A percentile compares a stretch with the other conserved stretches of the same genome.
Conservation (phyloP, 2,888 invertebrate species). For the Amblyjoppa proteus region DNA sequence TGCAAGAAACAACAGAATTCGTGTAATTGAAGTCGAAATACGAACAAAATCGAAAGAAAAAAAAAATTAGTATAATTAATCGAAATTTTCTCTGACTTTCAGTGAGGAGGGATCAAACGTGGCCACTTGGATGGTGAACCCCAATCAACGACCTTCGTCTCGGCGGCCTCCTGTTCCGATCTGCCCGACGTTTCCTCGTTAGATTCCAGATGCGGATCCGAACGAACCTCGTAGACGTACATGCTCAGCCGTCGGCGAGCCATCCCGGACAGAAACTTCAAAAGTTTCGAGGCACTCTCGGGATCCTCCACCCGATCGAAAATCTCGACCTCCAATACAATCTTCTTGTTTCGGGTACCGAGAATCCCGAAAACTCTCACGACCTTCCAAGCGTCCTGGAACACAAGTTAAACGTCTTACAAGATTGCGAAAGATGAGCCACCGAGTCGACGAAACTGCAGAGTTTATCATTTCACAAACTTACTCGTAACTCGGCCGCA, state of each 20-base stretch:
- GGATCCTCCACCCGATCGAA: constrained; percentile 11
- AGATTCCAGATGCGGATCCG: neutral
- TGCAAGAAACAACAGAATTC: too few species aligned
- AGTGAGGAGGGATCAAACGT: too few species aligned
- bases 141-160: neutral
- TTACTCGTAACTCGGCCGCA: constrained; percentile 44
- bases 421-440: neutral
- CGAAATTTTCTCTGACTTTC: too few species aligned
- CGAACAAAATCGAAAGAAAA: too few species aligned
- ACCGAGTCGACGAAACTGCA: too few species aligned
- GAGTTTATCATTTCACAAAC: constrained; percentile 38
- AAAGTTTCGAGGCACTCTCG: neutral
- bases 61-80: too few species aligned
- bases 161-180: neutral
- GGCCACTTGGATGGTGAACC: neutral
- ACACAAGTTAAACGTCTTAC: constrained; percentile 23
- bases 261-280: neutral
- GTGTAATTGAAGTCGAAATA: too few species aligned
- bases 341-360: constrained; percentile 22
- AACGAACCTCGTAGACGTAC: neutral
- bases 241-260: neutral
- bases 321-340: neutral
- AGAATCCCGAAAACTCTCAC: constrained; percentile 38
- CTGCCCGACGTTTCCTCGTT: neutral
- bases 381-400: constrained; percentile 38